These are phyloP conservation scores for Epiperipatus broadwayi DNA, from an alignment of 2,888 invertebrate species.

Conservation along the genomic window DNA sequence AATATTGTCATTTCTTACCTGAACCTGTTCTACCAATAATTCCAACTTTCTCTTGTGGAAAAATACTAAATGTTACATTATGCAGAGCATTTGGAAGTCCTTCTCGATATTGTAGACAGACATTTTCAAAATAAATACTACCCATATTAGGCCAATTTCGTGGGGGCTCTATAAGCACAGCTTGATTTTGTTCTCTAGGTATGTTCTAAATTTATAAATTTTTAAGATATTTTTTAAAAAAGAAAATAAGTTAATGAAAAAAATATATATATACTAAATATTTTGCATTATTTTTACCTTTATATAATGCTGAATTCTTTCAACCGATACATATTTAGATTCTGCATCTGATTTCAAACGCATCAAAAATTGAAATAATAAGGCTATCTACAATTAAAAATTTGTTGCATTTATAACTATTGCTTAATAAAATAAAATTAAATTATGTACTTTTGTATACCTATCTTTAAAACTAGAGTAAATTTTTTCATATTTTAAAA, in stretches of 20 bases:
- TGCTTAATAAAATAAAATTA: too few relatives aligned
- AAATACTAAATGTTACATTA: conserved; percentile 36
- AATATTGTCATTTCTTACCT: conserved; percentile 28
- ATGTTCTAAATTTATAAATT: too few relatives aligned
- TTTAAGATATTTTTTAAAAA: too few relatives aligned
- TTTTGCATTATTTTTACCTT: conserved; percentile 20
- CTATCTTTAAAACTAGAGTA: too few relatives aligned
- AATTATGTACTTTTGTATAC: too few relatives aligned
- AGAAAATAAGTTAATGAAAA: too few relatives aligned
- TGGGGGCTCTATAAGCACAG: too few relatives aligned
- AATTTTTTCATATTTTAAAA: too few relatives aligned
- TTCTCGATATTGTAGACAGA: conserved; percentile 33
- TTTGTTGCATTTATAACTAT: too few relatives aligned
- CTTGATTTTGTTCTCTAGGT: too few relatives aligned
- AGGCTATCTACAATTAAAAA: too few relatives aligned
- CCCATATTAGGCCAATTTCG: conserved; percentile 35
- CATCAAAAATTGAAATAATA: conserved; percentile 37
- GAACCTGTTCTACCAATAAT: conserved; percentile 37
- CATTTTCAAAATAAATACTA: conserved; percentile 33
- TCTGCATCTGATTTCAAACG: conserved; percentile 33
- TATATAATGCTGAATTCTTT: conserved; percentile 28
- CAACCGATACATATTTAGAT: conserved; percentile 33
- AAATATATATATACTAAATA: too few relatives aligned
- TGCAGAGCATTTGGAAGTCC: conserved; percentile 34
- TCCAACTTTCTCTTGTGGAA: conserved; percentile 40